Evolutionary conservation across 2,888 invertebrate species (phyloP).

Genomic region (Tipula lateralis): DNA sequence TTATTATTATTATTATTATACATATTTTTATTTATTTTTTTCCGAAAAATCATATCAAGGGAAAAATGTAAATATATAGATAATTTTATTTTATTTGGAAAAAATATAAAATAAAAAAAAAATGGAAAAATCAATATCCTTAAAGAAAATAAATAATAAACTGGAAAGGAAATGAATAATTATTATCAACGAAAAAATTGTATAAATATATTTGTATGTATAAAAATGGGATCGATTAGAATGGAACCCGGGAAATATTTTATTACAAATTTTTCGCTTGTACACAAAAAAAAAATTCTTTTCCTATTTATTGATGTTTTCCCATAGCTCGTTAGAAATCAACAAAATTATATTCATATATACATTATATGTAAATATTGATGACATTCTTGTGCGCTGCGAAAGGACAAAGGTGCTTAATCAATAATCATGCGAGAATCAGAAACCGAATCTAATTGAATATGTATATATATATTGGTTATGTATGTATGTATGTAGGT

Average conservation of each 20-base stretch:
- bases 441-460: background rate
- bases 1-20: background rate
- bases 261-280: background rate
- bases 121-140: conserved; percentile 15
- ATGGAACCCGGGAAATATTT: conserved; percentile 14
- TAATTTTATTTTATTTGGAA: background rate
- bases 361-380: background rate
- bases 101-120: background rate
- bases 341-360: background rate
- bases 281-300: background rate
- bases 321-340: background rate
- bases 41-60: background rate
- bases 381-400: background rate
- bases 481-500: too few relatives aligned
- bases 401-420: background rate
- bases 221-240: conserved; percentile 3
- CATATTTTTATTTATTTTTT: background rate
- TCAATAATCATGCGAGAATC: background rate
- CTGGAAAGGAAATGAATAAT: conserved; percentile 11
- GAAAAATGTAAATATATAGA: background rate
- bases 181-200: conserved; percentile 2
- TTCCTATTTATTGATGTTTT: background rate
- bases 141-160: conserved; percentile 19
- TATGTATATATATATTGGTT: too few relatives aligned
- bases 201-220: background rate